Evolutionary conservation across 2,797 vertebrate species (phyloP).

Genomic region (Hirundo rustica): DNA sequence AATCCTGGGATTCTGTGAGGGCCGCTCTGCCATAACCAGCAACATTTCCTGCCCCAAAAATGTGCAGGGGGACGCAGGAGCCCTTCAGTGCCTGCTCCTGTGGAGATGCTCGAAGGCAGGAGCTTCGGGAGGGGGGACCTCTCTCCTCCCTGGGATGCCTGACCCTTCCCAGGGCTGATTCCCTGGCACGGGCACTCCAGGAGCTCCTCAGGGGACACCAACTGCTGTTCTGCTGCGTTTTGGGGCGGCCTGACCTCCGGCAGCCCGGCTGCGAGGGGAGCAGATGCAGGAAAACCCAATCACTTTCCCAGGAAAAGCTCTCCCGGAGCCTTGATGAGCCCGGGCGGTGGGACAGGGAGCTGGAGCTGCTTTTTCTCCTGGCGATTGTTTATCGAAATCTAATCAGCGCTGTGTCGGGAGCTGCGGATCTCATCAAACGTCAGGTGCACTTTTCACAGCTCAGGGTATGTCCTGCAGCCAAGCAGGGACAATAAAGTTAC

Average conservation of each 20-base stretch:
- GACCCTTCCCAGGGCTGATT: neutral
- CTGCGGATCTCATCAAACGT: neutral
- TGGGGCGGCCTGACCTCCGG: neutral
- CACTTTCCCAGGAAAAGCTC: neutral
- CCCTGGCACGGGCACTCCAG: neutral
- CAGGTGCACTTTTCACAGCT: conserved; percentile 27
- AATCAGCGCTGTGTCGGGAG: accelerated
- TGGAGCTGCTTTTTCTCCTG: neutral
- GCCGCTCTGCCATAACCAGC: neutral
- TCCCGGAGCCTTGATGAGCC: neutral
- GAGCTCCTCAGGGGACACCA: accelerated
- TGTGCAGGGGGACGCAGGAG: accelerated
- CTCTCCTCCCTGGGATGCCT: neutral
- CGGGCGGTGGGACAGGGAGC: accelerated
- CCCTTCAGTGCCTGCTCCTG: accelerated
- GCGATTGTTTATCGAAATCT: neutral
- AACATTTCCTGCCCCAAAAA: neutral
- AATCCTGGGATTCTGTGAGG: neutral
- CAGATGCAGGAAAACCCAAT: neutral
- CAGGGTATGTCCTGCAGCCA: neutral
- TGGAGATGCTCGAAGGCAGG: neutral
- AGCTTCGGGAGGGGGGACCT: neutral
- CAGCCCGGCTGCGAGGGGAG: neutral
- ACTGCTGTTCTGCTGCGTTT: accelerated
- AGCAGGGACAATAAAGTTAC: neutral